Percentiles rank a stretch among this genome's conserved stretches.
These are phyloP conservation scores for human (Homo sapiens) DNA, from an alignment of 2,113 vertebrate genomes.

Conservation along the genomic window GRCh38 chr5:149350501-149351000, in stretches of 20 bases:
- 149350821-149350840: background rate
- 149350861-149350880: background rate
- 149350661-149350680: background rate
- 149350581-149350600: background rate
- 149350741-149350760: background rate
- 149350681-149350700: background rate
- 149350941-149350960: constrained; percentile 92
- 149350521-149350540: background rate
- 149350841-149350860: background rate
- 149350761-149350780: background rate
- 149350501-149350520: background rate
- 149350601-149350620: background rate
- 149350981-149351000: constrained; percentile 73
- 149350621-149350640: background rate
- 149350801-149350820: background rate
- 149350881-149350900: constrained; percentile 7
- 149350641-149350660: background rate
- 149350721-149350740: background rate
- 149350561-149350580: constrained; percentile 12
- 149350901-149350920: constrained; percentile 80
- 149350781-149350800: background rate
- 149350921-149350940: constrained; percentile 93
- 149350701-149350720: background rate
- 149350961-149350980: constrained; percentile 84
- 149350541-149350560: constrained; percentile 1